Conservation (phyloP, 2,888 invertebrate genomes). For the Agrotis ipsilon region DNA sequence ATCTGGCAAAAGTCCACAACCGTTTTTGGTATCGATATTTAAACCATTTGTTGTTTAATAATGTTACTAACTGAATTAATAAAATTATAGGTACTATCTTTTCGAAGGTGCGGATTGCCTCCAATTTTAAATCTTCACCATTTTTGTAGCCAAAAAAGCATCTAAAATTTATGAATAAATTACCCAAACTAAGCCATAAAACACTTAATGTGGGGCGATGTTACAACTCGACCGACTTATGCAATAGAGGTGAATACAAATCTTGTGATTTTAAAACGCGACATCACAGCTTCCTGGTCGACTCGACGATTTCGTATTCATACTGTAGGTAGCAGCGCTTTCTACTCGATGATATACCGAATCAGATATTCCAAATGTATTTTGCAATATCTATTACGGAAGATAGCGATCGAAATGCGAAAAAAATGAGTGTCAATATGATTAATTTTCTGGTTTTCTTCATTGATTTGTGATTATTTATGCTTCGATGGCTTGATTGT, state of each 20-base stretch:
- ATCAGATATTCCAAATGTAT: slow-evolving; percentile 61
- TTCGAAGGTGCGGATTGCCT: background rate
- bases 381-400: slow-evolving; percentile 69
- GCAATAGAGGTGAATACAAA: slow-evolving; percentile 69
- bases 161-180: slow-evolving; percentile 27
- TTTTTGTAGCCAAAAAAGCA: slow-evolving; percentile 1
- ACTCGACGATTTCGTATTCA: slow-evolving; percentile 75
- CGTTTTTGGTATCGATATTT: background rate
- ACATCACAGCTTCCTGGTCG: slow-evolving; percentile 74
- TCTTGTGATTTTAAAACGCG: slow-evolving; percentile 68
- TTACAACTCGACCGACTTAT: slow-evolving; percentile 63
- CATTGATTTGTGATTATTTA: slow-evolving; percentile 12
- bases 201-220: slow-evolving; percentile 45
- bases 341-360: slow-evolving; percentile 71
- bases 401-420: slow-evolving; percentile 19
- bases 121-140: background rate
- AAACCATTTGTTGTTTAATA: background rate
- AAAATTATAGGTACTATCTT: background rate
- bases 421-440: slow-evolving; percentile 16
- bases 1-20: background rate
- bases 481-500: background rate
- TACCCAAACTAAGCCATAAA: slow-evolving; percentile 33
- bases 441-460: slow-evolving; percentile 20
- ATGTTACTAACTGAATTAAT: background rate
- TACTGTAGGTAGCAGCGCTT: slow-evolving; percentile 69